Conservation (phyloP, 2,888 invertebrate species). For the Helobdella robusta region DNA sequence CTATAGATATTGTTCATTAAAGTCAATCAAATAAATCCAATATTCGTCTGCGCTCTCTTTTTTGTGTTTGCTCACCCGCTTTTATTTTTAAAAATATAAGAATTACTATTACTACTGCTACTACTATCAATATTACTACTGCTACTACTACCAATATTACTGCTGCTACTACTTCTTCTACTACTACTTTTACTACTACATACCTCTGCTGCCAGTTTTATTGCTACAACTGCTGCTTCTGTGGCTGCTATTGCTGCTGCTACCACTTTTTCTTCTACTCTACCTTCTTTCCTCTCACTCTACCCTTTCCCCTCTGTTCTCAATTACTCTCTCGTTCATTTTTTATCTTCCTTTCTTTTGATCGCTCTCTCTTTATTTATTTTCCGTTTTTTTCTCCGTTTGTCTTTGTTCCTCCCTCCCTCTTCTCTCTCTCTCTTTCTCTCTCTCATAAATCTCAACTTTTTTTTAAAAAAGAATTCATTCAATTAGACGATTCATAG, state of each 20-base stretch:
- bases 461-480: too few relatives aligned
- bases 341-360: too few relatives aligned
- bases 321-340: too few relatives aligned
- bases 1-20: background rate
- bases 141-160: background rate
- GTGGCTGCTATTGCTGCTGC: slow-evolving; percentile 4
- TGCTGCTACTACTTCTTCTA: slow-evolving; percentile 2
- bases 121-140: background rate
- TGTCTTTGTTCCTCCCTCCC: too few relatives aligned
- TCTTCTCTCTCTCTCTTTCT: too few relatives aligned
- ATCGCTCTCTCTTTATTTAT: too few relatives aligned
- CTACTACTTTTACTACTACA: slow-evolving; percentile 8
- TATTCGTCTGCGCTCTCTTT: background rate
- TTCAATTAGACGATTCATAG: too few relatives aligned
- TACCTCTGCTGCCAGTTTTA: slow-evolving; percentile 8
- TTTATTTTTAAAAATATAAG: background rate
- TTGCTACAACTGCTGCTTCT: slow-evolving; percentile 6
- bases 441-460: too few relatives aligned
- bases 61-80: background rate
- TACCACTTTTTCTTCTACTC: background rate
- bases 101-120: background rate
- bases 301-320: too few relatives aligned
- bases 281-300: too few relatives aligned
- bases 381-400: too few relatives aligned
- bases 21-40: background rate